Evolutionary conservation across 2,888 invertebrate genomes (phyloP), one percentile per base, ranked within the genome.

Genomic region (Caenorhabditis virilis): DNA sequence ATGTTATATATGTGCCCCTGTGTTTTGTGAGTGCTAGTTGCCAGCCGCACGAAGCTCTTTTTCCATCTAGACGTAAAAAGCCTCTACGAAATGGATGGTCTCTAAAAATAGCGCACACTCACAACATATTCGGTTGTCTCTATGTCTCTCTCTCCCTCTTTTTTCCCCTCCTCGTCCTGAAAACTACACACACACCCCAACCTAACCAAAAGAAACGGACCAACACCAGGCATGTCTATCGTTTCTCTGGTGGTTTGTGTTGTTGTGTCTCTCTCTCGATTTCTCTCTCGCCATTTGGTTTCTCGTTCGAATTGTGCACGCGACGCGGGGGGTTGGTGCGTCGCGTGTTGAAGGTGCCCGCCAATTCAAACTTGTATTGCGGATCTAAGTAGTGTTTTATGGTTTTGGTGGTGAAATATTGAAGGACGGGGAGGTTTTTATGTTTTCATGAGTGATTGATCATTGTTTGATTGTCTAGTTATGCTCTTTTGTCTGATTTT

Each of bases 1-100:
- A 47, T 20, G 42, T 25, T 23, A 6, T 39, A 39, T 41, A 47
- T 59, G 48, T 52, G 52, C 45, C 45, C 45, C 46, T 36, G 58
- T 52, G 58, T 59, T 46, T 59, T 59, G 51, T 59, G 58, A 59
- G 58, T 48, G 58, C 47, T 47, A 47, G 58, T 52, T 52, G 52
- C 52, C 52, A 52, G 51, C 39, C 52, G 46, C 57, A 4, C 13
- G 9, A 45, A 45, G 46, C 57, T 56, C 56, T 36, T 43, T 43
- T 48, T 41, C 47, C 55, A 42, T 42, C 23, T 15, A 20, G 20
- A 30, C n/a, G 9, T 33, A n/a, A n/a, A n/a, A n/a, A n/a, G n/a
- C n/a, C n/a, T n/a, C n/a, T n/a, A n/a, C n/a, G n/a, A n/a, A n/a
- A n/a, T n/a, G n/a, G n/a, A n/a, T n/a, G n/a, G n/a, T n/a, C n/a